phyloP scores from a whole-genome alignment of 1,140 invertebrate genomes.

The Vanessa atalanta region DNA sequence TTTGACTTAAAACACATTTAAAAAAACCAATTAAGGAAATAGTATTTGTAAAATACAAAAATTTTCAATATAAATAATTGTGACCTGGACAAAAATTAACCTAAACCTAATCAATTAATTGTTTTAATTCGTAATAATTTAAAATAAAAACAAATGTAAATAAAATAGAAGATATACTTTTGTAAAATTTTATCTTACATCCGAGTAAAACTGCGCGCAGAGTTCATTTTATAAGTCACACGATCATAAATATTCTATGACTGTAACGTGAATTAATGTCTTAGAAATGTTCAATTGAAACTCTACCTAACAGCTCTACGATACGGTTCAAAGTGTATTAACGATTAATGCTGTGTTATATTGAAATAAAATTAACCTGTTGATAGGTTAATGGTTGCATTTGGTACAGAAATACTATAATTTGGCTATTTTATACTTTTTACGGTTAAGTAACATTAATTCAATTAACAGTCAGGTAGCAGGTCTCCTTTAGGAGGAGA shows the following conservation, averaged over 20 bases:
- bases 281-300: not conserved
- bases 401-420: conserved; percentile 19
- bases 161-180: too few relatives aligned
- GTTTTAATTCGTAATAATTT: not conserved
- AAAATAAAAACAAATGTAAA: too few relatives aligned
- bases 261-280: not conserved
- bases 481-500: too few relatives aligned
- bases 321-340: conserved; percentile 14
- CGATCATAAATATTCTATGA: conserved; percentile 13
- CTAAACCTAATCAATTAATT: too few relatives aligned
- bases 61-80: too few relatives aligned
- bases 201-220: not conserved
- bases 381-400: conserved; percentile 26
- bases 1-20: too few relatives aligned
- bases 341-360: conserved; percentile 2
- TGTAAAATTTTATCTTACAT: not conserved
- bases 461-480: too few relatives aligned
- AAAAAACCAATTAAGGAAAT: too few relatives aligned
- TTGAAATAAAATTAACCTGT: conserved; percentile 24
- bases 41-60: too few relatives aligned
- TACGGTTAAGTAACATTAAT: not conserved
- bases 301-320: not conserved
- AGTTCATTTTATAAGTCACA: not conserved
- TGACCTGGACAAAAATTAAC: too few relatives aligned
- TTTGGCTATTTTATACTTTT: conserved; percentile 9